Evolutionary conservation across 2,888 invertebrate genomes (phyloP), one percentile per base, ranked within the genome.

Genomic region (Perithous albicinctus): DNA sequence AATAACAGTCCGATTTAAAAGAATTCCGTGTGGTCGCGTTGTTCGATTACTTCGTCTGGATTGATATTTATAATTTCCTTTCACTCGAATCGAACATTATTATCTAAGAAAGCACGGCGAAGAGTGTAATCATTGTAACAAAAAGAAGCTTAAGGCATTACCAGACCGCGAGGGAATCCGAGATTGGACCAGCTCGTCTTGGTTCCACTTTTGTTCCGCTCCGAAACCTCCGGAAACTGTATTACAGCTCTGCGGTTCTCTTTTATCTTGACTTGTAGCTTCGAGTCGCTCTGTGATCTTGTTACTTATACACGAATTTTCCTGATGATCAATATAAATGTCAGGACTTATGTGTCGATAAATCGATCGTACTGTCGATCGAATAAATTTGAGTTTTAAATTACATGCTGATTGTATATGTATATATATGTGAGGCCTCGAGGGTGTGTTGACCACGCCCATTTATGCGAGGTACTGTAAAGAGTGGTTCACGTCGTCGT

Each of bases 81-180:
- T 67, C 32, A 56, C 15, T 66, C 41, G 41, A 32, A 41, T 29
- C 18, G 35, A 72, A 67, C 78, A 80, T 73, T 56, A 59, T 83
- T 79, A 78, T 78, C 76, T 75, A 85, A 88, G 48, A 85, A 85
- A 86, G 84, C 85, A 83, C 79, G 51, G 43, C 26, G 59, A 51
- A 48, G 23, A 63, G 29, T 46, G 18, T 35, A 23, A 69, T 69
- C 54, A 43, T 67, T 51, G 61, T 15, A 32, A 12, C n/a, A 66
- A 29, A 23, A 41, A 51, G 43, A 18, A 75, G 63, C n/a, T 32
- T 46, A 18, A 26, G 32, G 54, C 26, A 56, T 63, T 64, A 54
- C n/a, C 18, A 78, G 73, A 74, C 54, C 46, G 26, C 20, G 56
- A 48, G 56, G 51, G 8, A 61, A 63, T 35, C 59, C 26, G 23